Conservation (phyloP, 2,797 vertebrate species). For the Somateria mollissima region DNA sequence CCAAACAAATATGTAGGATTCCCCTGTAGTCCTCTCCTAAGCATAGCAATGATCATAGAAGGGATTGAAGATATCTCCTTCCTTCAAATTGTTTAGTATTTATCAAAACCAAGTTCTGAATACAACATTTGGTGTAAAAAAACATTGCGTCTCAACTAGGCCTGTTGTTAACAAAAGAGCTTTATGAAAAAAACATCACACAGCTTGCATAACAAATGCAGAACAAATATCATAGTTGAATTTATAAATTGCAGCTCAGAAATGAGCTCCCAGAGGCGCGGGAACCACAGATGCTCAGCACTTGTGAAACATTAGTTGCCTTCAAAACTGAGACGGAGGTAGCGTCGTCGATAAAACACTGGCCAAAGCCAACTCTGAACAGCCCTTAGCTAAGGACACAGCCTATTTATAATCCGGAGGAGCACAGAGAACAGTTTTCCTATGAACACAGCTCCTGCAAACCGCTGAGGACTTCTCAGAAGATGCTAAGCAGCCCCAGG, state of each 20-base stretch:
- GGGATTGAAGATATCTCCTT: neutral
- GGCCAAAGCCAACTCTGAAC: neutral
- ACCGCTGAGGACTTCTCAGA: neutral
- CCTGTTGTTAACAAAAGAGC: neutral
- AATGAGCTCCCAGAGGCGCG: neutral
- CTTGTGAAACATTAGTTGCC: neutral
- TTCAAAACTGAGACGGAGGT: neutral
- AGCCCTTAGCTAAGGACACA: neutral
- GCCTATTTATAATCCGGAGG: neutral
- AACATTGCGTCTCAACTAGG: neutral
- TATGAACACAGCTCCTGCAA: neutral
- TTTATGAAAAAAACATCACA: neutral
- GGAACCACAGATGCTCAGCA: neutral
- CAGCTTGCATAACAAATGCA: neutral
- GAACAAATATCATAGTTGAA: neutral
- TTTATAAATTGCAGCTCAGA: neutral
- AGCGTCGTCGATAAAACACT: neutral
- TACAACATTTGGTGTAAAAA: neutral
- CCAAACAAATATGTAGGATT: neutral
- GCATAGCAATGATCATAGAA: neutral
- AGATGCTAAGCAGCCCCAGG: neutral
- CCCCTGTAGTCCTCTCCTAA: neutral
- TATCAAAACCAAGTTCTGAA: conserved; percentile 5
- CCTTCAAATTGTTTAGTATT: neutral
- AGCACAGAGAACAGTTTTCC: neutral